phyloP scores from a whole-genome alignment of 2,113 vertebrate species.

The Phalacrocorax carbo region DNA sequence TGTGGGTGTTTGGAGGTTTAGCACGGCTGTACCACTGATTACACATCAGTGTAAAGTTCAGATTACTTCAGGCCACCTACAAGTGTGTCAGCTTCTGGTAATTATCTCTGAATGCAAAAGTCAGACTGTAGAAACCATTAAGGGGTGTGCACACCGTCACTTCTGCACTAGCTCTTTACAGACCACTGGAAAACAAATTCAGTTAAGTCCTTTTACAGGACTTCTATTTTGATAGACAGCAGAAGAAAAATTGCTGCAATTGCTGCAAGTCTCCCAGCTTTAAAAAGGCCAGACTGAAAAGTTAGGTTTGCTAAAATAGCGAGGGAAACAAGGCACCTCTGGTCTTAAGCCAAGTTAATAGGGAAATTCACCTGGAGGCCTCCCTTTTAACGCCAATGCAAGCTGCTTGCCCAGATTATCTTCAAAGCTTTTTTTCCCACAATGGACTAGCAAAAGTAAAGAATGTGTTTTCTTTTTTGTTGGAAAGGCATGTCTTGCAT shows the following conservation, averaged over 20 bases:
- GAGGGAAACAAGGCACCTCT: background rate
- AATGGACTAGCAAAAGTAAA: background rate
- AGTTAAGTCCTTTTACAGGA: background rate
- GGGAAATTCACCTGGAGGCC: background rate
- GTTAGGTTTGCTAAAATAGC: background rate
- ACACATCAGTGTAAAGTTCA: background rate
- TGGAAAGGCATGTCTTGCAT: background rate
- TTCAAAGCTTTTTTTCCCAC: background rate
- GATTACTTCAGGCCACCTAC: background rate
- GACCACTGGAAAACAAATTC: background rate
- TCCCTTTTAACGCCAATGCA: background rate
- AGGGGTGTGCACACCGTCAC: rapidly evolving
- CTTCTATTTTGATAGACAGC: background rate
- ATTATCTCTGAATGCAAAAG: background rate
- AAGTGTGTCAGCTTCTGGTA: background rate
- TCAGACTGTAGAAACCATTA: background rate
- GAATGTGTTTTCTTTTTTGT: background rate
- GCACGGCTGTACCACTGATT: too few species aligned
- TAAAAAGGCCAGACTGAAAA: background rate
- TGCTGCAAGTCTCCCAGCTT: background rate
- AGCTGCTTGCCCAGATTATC: background rate
- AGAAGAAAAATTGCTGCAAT: background rate
- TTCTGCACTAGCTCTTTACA: background rate
- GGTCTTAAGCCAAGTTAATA: background rate
- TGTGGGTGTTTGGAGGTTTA: background rate